Percentiles rank a stretch among this genome's conserved stretches.
Evolutionary conservation across 2,113 vertebrate genomes (phyloP).

Genomic region (Numenius arquata): DNA sequence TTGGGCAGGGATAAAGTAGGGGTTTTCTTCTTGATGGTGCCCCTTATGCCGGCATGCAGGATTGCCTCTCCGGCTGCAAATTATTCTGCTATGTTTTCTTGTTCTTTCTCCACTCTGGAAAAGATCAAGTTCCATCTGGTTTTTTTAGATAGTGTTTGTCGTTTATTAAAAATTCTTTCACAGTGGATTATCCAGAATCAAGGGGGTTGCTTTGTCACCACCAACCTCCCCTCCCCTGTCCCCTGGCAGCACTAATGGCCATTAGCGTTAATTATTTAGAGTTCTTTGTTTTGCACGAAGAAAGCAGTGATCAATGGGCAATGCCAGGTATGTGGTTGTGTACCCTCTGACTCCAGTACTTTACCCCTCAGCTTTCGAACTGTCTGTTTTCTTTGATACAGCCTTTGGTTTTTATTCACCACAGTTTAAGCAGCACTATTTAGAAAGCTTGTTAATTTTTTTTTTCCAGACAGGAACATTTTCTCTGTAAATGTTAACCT

Average conservation of each 20-base stretch:
- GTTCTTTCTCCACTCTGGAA: background rate
- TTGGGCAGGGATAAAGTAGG: background rate
- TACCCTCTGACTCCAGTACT: background rate
- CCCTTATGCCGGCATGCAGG: background rate
- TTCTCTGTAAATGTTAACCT: conserved; percentile 23
- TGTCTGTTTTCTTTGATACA: background rate
- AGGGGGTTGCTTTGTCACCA: conserved; percentile 16
- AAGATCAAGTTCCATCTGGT: background rate
- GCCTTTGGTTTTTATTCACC: background rate
- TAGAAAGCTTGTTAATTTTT: background rate
- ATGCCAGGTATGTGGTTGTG: background rate
- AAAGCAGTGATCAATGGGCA: background rate
- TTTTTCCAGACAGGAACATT: background rate
- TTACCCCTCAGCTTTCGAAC: background rate
- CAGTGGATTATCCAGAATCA: background rate
- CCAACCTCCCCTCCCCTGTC: background rate
- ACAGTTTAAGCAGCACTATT: background rate
- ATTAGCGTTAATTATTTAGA: conserved; percentile 54
- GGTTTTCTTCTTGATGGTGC: background rate
- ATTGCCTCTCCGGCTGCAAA: background rate
- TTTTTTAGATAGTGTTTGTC: background rate
- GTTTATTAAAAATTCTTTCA: background rate
- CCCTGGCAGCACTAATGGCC: background rate
- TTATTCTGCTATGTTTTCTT: background rate
- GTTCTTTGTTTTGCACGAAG: conserved; percentile 2